Conservation (phyloP, 1,140 invertebrate species). For the Hetaerina americana region DNA sequence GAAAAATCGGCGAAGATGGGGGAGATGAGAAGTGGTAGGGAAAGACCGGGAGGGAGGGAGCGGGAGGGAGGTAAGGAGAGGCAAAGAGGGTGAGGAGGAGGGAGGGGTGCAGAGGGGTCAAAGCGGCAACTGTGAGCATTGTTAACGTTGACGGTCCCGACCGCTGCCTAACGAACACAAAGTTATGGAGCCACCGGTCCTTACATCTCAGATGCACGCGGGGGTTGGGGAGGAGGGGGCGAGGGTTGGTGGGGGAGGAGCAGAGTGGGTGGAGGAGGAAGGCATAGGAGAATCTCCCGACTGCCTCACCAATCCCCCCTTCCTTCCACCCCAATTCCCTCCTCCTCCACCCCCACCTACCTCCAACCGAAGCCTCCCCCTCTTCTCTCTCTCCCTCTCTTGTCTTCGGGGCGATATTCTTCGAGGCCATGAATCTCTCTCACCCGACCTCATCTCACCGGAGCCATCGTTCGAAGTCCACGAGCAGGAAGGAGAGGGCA, state of each 20-base stretch:
- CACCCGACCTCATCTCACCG: no score
- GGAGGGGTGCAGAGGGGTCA: not conserved
- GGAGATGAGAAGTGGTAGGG: not conserved
- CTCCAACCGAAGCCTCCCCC: no score
- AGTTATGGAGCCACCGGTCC: not conserved
- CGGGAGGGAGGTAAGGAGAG: not conserved
- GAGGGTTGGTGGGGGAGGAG: not conserved
- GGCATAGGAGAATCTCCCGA: no score
- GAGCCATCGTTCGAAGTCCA: no score
- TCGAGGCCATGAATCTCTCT: no score
- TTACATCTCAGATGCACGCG: not conserved
- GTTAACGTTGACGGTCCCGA: not conserved
- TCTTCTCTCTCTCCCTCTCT: no score
- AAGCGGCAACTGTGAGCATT: not conserved
- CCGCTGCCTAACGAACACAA: not conserved
- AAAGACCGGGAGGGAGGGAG: not conserved
- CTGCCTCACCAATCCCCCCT: not conserved
- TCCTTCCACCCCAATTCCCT: not conserved
- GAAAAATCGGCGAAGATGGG: not conserved
- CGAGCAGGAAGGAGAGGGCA: no score
- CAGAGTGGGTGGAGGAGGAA: no score
- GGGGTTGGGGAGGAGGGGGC: not conserved
- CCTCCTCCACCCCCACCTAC: not conserved
- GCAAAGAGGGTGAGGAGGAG: not conserved
- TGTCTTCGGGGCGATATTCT: no score